These are phyloP conservation scores for Tenthredo scrophulariae DNA, from an alignment of 2,888 invertebrate genomes.

Conservation along the genomic window DNA sequence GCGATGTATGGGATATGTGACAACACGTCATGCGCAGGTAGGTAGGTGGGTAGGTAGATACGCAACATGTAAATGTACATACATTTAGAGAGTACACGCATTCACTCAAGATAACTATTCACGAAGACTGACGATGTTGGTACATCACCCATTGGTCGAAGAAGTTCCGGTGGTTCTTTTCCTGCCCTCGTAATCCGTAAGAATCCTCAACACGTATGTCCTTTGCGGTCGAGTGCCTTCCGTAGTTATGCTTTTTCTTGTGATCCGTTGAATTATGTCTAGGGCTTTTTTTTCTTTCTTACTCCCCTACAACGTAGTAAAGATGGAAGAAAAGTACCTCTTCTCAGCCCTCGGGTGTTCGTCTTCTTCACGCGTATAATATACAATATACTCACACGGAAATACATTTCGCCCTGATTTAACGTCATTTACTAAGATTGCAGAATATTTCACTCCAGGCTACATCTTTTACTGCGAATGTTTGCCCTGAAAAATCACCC, in stretches of 20 bases:
- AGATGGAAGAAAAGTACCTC: slow-evolving; percentile 34
- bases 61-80: neutral
- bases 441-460: slow-evolving; percentile 18
- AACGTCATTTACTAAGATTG: slow-evolving; percentile 31
- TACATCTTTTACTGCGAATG: slow-evolving; percentile 13
- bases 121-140: slow-evolving; percentile 2
- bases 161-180: slow-evolving; percentile 1
- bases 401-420: neutral
- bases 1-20: slow-evolving; percentile 2
- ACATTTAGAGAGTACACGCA: neutral
- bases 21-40: neutral
- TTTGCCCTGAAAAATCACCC: neutral
- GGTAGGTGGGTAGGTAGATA: neutral
- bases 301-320: slow-evolving; percentile 19
- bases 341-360: neutral
- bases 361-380: slow-evolving; percentile 44
- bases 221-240: slow-evolving; percentile 35
- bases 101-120: slow-evolving; percentile 2
- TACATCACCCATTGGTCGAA: slow-evolving; percentile 10
- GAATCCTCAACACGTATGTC: slow-evolving; percentile 47
- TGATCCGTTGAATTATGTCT: slow-evolving; percentile 48
- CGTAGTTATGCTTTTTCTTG: slow-evolving; percentile 47
- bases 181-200: slow-evolving; percentile 35
- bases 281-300: slow-evolving; percentile 12
- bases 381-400: slow-evolving; percentile 25